Base-by-base conservation (phyloP, 2,888 invertebrate genomes). In the Pilophorus perplexus region DNA sequence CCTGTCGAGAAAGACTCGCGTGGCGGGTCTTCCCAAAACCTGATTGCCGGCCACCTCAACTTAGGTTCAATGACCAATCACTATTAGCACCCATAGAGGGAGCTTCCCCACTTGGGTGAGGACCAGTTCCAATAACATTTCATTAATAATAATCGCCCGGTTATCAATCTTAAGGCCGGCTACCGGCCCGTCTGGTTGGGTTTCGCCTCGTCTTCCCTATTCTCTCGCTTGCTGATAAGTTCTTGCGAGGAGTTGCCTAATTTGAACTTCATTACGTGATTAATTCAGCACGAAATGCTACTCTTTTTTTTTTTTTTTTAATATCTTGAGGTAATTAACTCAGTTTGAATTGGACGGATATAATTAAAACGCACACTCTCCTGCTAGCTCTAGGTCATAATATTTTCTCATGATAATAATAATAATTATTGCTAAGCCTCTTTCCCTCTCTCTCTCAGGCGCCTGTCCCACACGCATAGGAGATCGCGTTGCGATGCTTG, bases 101-200 rank as follows among this genome's bases (percentile, higher is more conserved):
- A 52, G n/a, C 28, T 52, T 25, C 16, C 14, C 52, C 28, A 28
- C 52, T 18, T 28, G n/a, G 52, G 18, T 28, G 14, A 52, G 33
- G 52, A 52, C 52, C 52, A 52, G 52, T 52, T 52, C 52, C n/a
- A n/a, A n/a, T 27, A 28, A 52, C 52, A 16, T 52, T 52, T 52
- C 52, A 52, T 50, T 50, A 50, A 50, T 50, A 50, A 50, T 27
- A 28, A n/a, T 52, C 52, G 52, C 27, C 28, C 16, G 46, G 28
- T 52, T 52, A 52, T 52, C 5, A 52, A 52, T 52, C 52, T 28
- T 28, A 20, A 25, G 28, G 18, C 48, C 8, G 33, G 52, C 52
- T 52, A 52, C 52, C 52, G 28, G 6, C 10, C n/a, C n/a, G 33
- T 12, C 33, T 33, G 33, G 33, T 33, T 8, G 33, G 12, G 6